phyloP scores from a whole-genome alignment of 2,888 invertebrate genomes.

The Coecobrya sp. region DNA sequence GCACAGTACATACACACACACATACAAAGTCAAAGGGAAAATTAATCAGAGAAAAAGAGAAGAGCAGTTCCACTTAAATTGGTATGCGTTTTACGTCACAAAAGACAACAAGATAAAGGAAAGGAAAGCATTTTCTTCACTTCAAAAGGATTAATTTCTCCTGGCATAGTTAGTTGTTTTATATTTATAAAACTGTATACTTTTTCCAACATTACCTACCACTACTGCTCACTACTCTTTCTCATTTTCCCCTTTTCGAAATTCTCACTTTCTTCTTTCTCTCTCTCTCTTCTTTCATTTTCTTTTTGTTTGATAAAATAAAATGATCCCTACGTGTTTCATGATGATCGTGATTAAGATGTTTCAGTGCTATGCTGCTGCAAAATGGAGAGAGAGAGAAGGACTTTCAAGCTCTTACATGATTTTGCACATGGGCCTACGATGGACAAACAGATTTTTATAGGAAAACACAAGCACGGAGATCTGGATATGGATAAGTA shows the following conservation, averaged over 20 bases:
- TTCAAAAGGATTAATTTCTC: constrained; percentile 78
- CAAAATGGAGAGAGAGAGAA: background rate
- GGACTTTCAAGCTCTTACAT: constrained; percentile 21
- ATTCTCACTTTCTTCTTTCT: constrained; percentile 71
- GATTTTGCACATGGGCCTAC: constrained; percentile 1
- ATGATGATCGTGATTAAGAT: constrained; percentile 56
- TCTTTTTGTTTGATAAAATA: constrained; percentile 75
- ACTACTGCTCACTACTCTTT: constrained; percentile 3
- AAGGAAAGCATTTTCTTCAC: constrained; percentile 57
- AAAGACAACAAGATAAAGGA: constrained; percentile 29
- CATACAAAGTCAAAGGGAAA: constrained; percentile 43
- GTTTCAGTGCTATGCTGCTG: background rate
- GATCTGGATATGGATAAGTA: background rate
- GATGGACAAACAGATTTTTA: background rate
- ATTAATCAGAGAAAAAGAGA: constrained; percentile 46
- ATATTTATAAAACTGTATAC: constrained; percentile 22
- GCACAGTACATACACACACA: background rate
- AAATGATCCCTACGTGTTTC: constrained; percentile 68
- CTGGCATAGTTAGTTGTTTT: constrained; percentile 29
- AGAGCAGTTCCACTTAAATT: constrained; percentile 45
- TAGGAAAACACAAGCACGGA: background rate
- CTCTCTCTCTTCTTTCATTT: constrained; percentile 59
- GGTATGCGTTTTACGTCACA: constrained; percentile 43
- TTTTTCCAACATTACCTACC: background rate
- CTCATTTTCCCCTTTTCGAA: constrained; percentile 64